phyloP scores from a whole-genome alignment of 2,113 vertebrate species.

The Myrmophylax atrothorax region DNA sequence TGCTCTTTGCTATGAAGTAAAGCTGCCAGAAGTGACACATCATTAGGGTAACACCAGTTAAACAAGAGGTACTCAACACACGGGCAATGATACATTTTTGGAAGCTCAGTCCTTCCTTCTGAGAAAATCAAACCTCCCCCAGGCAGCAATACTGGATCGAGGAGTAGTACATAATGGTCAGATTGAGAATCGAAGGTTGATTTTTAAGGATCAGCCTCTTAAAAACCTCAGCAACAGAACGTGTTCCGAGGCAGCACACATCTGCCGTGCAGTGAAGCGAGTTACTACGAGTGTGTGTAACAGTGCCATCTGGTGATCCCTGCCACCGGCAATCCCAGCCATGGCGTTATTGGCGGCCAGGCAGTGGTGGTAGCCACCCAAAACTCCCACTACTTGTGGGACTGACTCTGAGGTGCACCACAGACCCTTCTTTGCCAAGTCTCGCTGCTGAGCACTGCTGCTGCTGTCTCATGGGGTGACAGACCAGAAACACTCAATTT shows the following conservation, averaged over 20 bases:
- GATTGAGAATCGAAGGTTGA: rapidly evolving
- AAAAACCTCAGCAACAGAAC: neutral
- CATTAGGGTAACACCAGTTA: neutral
- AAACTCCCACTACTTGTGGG: rapidly evolving
- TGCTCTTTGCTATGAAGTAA: neutral
- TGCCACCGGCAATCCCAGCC: neutral
- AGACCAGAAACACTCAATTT: neutral
- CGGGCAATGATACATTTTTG: neutral
- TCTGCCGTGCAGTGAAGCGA: rapidly evolving
- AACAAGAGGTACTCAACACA: neutral
- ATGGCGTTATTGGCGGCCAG: rapidly evolving
- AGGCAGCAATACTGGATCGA: neutral
- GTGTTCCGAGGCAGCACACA: rapidly evolving
- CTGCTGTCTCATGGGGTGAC: rapidly evolving
- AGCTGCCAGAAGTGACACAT: neutral
- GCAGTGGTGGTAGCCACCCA: neutral
- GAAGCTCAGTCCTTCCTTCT: neutral
- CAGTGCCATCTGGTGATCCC: constrained; percentile 16
- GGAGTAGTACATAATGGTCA: neutral
- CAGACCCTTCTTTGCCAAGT: neutral
- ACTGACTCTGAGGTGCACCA: neutral
- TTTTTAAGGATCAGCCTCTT: neutral
- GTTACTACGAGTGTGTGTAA: rapidly evolving
- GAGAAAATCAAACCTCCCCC: neutral
- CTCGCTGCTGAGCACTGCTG: neutral